phyloP scores from a whole-genome alignment of 2,797 vertebrate species.

The Liasis olivaceus region DNA sequence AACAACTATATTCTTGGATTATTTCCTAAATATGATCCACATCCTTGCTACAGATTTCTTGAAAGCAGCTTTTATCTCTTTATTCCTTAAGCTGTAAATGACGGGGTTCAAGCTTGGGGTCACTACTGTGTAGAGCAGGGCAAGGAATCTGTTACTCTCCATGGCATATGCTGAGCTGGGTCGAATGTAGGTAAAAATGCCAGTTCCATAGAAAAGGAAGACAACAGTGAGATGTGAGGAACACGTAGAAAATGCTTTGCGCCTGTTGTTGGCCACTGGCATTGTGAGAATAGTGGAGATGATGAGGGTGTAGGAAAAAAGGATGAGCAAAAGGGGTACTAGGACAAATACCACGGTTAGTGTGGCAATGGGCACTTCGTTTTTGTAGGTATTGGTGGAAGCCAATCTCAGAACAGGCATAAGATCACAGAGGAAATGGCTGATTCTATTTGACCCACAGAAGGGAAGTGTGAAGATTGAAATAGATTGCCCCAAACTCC shows the following conservation, averaged over 20 bases:
- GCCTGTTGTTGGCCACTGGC: constrained; percentile 18
- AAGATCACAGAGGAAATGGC: constrained; percentile 62
- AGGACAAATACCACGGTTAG: constrained; percentile 47
- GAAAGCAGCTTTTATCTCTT: too few species aligned
- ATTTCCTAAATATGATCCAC: not conserved
- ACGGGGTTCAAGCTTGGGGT: too few species aligned
- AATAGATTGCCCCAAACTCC: not conserved
- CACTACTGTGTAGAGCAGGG: too few species aligned
- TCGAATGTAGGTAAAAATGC: too few species aligned
- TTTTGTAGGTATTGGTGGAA: constrained; percentile 32
- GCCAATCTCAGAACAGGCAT: constrained; percentile 53
- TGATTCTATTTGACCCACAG: not conserved
- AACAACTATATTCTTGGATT: too few species aligned
- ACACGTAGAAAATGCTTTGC: too few species aligned
- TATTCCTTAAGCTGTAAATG: too few species aligned
- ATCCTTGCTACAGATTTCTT: constrained; percentile 4
- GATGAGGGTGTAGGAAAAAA: constrained; percentile 70
- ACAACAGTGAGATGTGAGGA: too few species aligned
- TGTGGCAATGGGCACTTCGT: constrained; percentile 41
- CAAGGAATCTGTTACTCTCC: too few species aligned
- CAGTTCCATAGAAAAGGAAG: too few species aligned
- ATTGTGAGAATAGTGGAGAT: constrained; percentile 63
- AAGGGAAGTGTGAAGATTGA: not conserved
- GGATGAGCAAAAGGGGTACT: constrained; percentile 70
- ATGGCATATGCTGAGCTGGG: too few species aligned